phyloP scores from a whole-genome alignment of 2,888 invertebrate species.

The Hirtodrosophila trivittata region DNA sequence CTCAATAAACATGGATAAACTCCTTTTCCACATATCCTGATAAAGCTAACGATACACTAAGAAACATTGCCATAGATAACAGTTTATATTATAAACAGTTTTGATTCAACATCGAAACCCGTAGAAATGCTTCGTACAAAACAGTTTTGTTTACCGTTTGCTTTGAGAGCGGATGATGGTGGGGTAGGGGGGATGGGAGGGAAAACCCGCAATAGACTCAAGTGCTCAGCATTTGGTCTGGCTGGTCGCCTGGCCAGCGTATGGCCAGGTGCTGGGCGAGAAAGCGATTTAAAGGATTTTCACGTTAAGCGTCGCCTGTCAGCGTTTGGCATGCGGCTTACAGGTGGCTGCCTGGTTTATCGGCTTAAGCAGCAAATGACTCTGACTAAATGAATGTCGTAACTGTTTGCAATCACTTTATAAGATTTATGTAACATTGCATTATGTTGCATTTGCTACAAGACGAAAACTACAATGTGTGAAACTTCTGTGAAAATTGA shows the following conservation, averaged over 20 bases:
- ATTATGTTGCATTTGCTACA: slow-evolving; percentile 27
- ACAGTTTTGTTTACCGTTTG: slow-evolving; percentile 59
- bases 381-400: slow-evolving; percentile 56
- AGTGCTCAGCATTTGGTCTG: slow-evolving; percentile 21
- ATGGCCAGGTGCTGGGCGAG: slow-evolving; percentile 10
- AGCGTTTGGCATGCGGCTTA: slow-evolving; percentile 76
- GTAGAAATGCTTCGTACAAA: slow-evolving; percentile 33
- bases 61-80: too few species aligned
- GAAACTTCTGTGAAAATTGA: too few species aligned
- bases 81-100: too few species aligned
- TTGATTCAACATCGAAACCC: slow-evolving; percentile 32
- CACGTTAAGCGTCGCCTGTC: slow-evolving; percentile 70
- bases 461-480: too few species aligned
- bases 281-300: slow-evolving; percentile 70
- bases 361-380: slow-evolving; percentile 64
- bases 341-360: slow-evolving; percentile 63
- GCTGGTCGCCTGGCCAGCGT: not conserved
- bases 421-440: slow-evolving; percentile 31
- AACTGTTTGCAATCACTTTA: slow-evolving; percentile 24
- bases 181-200: not conserved
- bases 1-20: too few species aligned
- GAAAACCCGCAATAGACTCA: slow-evolving; percentile 38
- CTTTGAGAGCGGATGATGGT: slow-evolving; percentile 1
- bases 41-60: too few species aligned
- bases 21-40: too few species aligned